Evolutionary conservation across 2,888 invertebrate genomes (phyloP).

Genomic region (Laothoe populi): DNA sequence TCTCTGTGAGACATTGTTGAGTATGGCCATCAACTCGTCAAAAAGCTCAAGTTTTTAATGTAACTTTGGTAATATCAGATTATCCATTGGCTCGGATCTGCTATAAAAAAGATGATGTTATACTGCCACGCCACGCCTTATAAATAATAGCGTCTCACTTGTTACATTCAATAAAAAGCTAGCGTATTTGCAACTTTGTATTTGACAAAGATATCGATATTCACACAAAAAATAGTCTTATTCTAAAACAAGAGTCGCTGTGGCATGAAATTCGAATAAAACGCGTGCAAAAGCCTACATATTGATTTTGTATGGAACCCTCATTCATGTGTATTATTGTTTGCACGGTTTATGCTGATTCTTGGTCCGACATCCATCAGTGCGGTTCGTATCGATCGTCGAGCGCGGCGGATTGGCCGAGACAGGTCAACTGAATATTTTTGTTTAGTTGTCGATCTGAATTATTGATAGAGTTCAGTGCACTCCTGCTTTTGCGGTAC

Average conservation of each 20-base stretch:
- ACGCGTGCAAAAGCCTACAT: not conserved
- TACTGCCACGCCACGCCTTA: no score
- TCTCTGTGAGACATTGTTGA: no score
- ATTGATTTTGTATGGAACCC: conserved; percentile 19
- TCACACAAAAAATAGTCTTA: no score
- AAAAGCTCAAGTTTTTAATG: no score
- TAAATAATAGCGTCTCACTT: no score
- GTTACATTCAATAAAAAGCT: no score
- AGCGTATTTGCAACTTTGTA: no score
- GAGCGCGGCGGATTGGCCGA: conserved; percentile 35
- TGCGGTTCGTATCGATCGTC: conserved; percentile 46
- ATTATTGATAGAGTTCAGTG: conserved; percentile 40
- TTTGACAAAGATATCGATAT: no score
- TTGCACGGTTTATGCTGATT: conserved; percentile 36
- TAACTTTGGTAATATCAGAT: no score
- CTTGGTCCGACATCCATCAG: conserved; percentile 46
- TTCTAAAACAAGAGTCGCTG: not conserved
- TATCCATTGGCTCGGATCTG: no score
- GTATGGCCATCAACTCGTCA: no score
- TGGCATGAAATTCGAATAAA: not conserved
- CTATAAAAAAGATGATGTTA: no score
- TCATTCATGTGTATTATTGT: not conserved
- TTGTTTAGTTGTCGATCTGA: conserved; percentile 41
- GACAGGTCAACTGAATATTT: conserved; percentile 39
- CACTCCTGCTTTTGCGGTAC: conserved; percentile 30